These are phyloP conservation scores for Aythya baeri DNA, from an alignment of 2,113 vertebrate genomes.

Conservation along the genomic window DNA sequence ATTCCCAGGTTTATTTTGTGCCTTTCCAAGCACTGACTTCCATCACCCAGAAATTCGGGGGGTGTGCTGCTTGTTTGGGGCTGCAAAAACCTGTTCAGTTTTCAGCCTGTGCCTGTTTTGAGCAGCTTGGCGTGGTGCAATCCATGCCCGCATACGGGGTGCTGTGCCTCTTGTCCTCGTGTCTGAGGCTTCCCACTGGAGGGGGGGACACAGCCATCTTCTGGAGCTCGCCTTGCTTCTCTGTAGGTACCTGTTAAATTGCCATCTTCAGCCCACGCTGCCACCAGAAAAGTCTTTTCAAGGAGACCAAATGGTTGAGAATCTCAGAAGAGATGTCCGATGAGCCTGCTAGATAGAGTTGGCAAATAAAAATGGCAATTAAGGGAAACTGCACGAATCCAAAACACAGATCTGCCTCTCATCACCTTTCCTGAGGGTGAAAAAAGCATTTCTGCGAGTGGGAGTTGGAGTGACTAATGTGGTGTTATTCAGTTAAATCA, in stretches of 20 bases:
- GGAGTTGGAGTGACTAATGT: background rate
- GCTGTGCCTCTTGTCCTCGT: background rate
- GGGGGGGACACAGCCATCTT: background rate
- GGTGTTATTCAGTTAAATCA: slow-evolving; percentile 20
- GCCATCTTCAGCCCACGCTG: background rate
- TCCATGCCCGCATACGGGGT: background rate
- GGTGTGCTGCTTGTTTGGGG: background rate
- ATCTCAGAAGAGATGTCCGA: background rate
- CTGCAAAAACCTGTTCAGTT: background rate
- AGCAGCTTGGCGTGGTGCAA: background rate
- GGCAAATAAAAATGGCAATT: background rate
- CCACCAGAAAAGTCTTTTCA: background rate
- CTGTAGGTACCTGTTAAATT: background rate
- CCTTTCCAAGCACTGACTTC: background rate
- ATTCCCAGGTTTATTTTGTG: background rate
- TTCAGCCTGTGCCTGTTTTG: background rate
- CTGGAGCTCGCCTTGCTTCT: background rate
- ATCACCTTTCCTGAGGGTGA: background rate
- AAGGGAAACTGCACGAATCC: background rate
- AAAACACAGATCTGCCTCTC: background rate
- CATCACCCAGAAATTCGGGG: background rate
- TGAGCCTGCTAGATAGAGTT: background rate
- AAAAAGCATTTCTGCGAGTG: slow-evolving; percentile 10
- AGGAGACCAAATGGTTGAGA: background rate
- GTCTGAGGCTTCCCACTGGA: background rate